These are phyloP conservation scores for Pithys albifrons DNA, from an alignment of 2,113 vertebrate genomes.

Conservation along the genomic window DNA sequence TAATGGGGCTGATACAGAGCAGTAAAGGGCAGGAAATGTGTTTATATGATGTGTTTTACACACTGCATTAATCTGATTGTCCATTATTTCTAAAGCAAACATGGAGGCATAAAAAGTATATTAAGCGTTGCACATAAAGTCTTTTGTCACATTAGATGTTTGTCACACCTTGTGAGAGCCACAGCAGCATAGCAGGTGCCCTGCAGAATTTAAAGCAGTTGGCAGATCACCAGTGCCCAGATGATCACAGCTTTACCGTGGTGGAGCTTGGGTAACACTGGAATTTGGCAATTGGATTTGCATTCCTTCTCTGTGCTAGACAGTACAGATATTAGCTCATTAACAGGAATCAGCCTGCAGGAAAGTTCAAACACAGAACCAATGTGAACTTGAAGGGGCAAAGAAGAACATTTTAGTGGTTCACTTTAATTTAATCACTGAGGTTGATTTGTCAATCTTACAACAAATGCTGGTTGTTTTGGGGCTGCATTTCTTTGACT, in stretches of 20 bases:
- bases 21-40: slow-evolving; percentile 35
- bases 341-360: not conserved
- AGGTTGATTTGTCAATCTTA: not conserved
- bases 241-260: accelerated
- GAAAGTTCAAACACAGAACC: not conserved
- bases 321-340: not conserved
- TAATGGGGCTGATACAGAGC: slow-evolving; percentile 21
- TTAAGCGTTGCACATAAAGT: slow-evolving; percentile 34
- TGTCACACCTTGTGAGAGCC: slow-evolving; percentile 39
- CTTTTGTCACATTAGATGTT: slow-evolving; percentile 3
- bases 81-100: slow-evolving; percentile 51
- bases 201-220: slow-evolving; percentile 24
- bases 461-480: not conserved
- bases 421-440: not conserved
- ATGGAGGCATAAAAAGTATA: slow-evolving; percentile 27
- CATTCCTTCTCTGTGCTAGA: not conserved
- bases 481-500: slow-evolving; percentile 6
- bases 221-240: accelerated
- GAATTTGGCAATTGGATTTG: not conserved
- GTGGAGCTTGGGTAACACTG: not conserved
- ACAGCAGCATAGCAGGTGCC: not conserved
- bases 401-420: not conserved
- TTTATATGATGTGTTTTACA: slow-evolving; percentile 34
- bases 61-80: slow-evolving; percentile 48
- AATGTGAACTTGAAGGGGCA: not conserved